These are phyloP conservation scores for Caenorhabditis virilis DNA, from an alignment of 2,888 invertebrate species.

Conservation along the genomic window DNA sequence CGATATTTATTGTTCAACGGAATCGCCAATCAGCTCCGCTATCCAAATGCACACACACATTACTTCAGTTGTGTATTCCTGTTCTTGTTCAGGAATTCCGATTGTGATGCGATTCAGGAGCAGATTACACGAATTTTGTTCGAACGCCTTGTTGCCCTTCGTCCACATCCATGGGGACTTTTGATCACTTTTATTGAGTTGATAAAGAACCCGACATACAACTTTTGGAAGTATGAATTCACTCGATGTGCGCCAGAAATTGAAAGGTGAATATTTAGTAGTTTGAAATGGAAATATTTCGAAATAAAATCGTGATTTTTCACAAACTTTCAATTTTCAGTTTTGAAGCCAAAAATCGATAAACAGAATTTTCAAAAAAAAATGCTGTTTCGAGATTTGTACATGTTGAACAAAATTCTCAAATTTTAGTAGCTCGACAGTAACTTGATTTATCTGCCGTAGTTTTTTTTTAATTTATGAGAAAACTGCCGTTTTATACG, in stretches of 20 bases:
- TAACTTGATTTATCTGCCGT: no score
- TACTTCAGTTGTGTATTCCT: slow-evolving; percentile 97
- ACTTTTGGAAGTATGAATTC: slow-evolving; percentile 99
- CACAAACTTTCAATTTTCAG: background rate
- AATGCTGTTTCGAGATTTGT: no score
- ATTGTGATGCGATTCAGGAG: slow-evolving; percentile 85
- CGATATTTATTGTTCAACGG: slow-evolving; percentile 96
- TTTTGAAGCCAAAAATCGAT: no score
- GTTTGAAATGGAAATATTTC: no score
- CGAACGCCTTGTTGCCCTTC: slow-evolving; percentile 93
- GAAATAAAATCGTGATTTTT: background rate
- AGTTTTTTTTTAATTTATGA: no score
- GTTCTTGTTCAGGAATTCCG: slow-evolving; percentile 89
- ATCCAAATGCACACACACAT: slow-evolving; percentile 99
- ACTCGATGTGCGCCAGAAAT: slow-evolving; percentile 99
- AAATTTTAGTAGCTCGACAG: no score
- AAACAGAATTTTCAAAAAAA: no score
- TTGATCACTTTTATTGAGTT: slow-evolving; percentile 98
- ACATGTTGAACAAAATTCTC: no score
- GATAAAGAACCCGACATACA: slow-evolving; percentile 96
- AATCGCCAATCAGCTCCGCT: slow-evolving; percentile 95
- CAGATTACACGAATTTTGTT: slow-evolving; percentile 77
- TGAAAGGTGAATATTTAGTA: slow-evolving; percentile 82
- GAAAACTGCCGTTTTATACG: no score
- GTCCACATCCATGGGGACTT: slow-evolving; percentile 98